Evolutionary conservation across 2,113 vertebrate species (phyloP), one percentile per base, ranked within the genome.

Genomic region (Larimichthys polyactis): DNA sequence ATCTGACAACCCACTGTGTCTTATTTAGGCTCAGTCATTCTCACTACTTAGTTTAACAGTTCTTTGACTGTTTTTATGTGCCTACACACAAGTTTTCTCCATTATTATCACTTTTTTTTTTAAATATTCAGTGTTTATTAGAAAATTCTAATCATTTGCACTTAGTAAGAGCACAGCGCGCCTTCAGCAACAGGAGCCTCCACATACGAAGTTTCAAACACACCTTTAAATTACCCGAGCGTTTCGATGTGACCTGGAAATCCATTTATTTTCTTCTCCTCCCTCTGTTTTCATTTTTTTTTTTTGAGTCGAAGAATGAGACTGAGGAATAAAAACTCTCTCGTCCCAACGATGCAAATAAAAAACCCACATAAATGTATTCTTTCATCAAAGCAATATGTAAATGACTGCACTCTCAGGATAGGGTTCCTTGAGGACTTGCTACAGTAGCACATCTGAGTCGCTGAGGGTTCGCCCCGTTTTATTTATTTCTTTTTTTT

Each of bases 301-400:
- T n/a, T n/a, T n/a, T 19, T 44, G n/a, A n/a, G 27, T 19, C 16
- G 43, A 51, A 60, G 70, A 76, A 62, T 27, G 57, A 72, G 57
- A 44, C 62, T 22, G 43, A 63, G 71, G 46, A 76, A 75, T 44
- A 40, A 52, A 81, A 68, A 72, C 36, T 20, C 22, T 71, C 46
- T 36, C 75, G 80, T 82, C 58, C 71, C 75, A 76, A 77, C 69
- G 73, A 86, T 73, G 78, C 86, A 84, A 83, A 90, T 89, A 27
- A 88, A 88, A 91, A 90, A 87, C 46, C 36, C 63, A 84, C 83
- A 89, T 79, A 85, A 87, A 85, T 75, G 71, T 29, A 70, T 90
- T 87, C 77, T 88, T 65, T 90, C 91, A 92, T 93, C 90, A 92
- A 92, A 93, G 90, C 82, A 84, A 79, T 92, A 92, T 92, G 91